Percentiles rank a stretch among this genome's conserved stretches.
These are phyloP conservation scores for Deilephila porcellus DNA, from an alignment of 2,888 invertebrate species.

Conservation along the genomic window DNA sequence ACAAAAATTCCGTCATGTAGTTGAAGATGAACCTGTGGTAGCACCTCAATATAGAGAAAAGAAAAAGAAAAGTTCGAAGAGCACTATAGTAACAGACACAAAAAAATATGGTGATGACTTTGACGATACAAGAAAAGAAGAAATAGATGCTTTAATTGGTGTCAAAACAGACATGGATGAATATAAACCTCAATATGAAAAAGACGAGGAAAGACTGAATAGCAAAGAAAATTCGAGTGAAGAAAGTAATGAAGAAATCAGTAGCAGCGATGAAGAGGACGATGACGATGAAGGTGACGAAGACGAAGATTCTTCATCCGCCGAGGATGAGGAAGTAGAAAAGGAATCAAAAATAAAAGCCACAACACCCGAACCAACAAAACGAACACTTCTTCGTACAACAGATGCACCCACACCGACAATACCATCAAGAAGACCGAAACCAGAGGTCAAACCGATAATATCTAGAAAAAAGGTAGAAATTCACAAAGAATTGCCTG, in stretches of 20 bases:
- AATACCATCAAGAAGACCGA: constrained; percentile 52
- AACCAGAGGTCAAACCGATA: constrained; percentile 58
- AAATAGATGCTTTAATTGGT: constrained; percentile 74
- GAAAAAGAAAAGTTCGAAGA: constrained; percentile 72
- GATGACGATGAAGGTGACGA: constrained; percentile 43
- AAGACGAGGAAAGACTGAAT: constrained; percentile 49
- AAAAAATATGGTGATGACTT: constrained; percentile 71
- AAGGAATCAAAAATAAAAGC: constrained; percentile 34
- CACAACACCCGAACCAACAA: constrained; percentile 68
- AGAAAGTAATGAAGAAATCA: constrained; percentile 39
- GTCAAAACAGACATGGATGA: constrained; percentile 70
- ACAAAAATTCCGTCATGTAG: constrained; percentile 33
- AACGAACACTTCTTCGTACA: constrained; percentile 64
- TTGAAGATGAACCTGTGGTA: constrained; percentile 37
- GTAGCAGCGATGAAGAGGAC: constrained; percentile 44
- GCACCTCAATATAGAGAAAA: constrained; percentile 71
- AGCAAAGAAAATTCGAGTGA: constrained; percentile 41
- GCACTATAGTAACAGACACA: constrained; percentile 77
- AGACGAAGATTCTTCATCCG: constrained; percentile 33
- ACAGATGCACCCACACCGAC: constrained; percentile 65
- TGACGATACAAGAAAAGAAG: constrained; percentile 65
- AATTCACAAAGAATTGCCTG: constrained; percentile 74
- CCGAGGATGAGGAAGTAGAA: constrained; percentile 41
- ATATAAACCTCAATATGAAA: constrained; percentile 72
- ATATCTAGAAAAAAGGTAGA: constrained; percentile 70